Evolutionary conservation across 2,797 vertebrate species (phyloP).

Genomic region (Poecilia velifera): DNA sequence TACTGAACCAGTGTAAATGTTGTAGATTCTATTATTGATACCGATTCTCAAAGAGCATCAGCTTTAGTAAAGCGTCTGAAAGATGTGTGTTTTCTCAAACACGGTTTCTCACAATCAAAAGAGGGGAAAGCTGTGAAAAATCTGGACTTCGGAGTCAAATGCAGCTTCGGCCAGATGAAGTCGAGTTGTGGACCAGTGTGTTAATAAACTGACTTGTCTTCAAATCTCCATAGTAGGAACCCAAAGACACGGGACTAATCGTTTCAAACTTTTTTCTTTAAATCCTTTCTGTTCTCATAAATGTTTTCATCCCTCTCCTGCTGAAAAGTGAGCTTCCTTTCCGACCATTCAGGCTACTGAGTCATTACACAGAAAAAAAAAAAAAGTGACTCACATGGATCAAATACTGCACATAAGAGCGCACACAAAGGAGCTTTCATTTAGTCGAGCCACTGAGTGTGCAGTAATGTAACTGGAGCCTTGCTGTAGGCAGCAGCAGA

Average conservation of each 20-base stretch:
- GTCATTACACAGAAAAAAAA: constrained; percentile 43
- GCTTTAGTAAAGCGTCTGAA: background rate
- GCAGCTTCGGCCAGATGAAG: background rate
- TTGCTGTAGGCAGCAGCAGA: constrained; percentile 56
- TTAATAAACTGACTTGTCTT: background rate
- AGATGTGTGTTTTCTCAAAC: background rate
- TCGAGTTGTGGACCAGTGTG: background rate
- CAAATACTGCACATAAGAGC: constrained; percentile 57
- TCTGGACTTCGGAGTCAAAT: background rate
- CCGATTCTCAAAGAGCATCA: background rate
- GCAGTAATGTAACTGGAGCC: constrained; percentile 59
- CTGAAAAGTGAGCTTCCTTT: constrained; percentile 11
- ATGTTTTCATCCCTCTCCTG: constrained; percentile 2
- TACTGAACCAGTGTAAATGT: background rate
- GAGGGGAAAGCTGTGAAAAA: background rate
- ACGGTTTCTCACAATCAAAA: background rate
- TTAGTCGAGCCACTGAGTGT: constrained; percentile 58
- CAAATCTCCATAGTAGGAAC: background rate
- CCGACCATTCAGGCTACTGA: constrained; percentile 31
- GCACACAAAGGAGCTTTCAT: constrained; percentile 63
- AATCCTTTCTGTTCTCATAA: background rate
- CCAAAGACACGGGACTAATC: background rate
- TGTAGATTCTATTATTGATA: background rate
- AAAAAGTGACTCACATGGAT: constrained; percentile 51
- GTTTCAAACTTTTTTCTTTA: background rate